Evolutionary conservation across 2,797 vertebrate genomes (phyloP).

Genomic region (Megalops cyprinoides): DNA sequence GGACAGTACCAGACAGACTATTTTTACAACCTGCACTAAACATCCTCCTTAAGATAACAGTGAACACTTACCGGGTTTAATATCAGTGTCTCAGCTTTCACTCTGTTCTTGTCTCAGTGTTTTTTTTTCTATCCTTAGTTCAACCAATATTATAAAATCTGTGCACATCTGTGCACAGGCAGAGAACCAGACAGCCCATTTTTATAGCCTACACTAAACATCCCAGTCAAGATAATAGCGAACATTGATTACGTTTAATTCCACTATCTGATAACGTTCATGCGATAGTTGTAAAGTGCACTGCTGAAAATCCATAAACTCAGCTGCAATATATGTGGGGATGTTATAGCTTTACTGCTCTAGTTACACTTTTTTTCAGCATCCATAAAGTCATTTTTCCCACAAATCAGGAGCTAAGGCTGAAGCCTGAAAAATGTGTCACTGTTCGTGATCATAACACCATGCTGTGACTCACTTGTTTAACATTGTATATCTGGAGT

Average conservation of each 20-base stretch:
- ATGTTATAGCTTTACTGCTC: neutral
- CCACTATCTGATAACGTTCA: conserved; percentile 3
- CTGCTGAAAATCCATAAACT: neutral
- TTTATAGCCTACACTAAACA: neutral
- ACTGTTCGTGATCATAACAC: conserved; percentile 26
- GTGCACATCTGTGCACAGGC: too few relatives aligned
- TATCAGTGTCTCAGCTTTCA: conserved; percentile 26
- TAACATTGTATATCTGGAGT: conserved; percentile 32
- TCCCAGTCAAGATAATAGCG: neutral
- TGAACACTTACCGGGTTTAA: conserved; percentile 40
- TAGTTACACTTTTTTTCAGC: neutral
- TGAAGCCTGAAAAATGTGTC: neutral
- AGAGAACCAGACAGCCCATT: neutral
- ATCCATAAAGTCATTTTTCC: too few relatives aligned
- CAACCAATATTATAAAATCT: neutral
- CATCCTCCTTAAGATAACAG: conserved; percentile 37
- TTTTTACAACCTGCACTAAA: conserved; percentile 37
- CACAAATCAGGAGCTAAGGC: neutral
- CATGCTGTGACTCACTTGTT: conserved; percentile 18
- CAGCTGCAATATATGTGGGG: too few relatives aligned
- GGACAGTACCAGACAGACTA: conserved; percentile 43
- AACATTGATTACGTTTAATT: conserved; percentile 23
- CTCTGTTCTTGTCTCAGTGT: neutral
- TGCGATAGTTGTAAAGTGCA: neutral
- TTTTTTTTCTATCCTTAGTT: neutral